Evolutionary conservation across 2,888 invertebrate genomes (phyloP).

Genomic region (Melieria picta): DNA sequence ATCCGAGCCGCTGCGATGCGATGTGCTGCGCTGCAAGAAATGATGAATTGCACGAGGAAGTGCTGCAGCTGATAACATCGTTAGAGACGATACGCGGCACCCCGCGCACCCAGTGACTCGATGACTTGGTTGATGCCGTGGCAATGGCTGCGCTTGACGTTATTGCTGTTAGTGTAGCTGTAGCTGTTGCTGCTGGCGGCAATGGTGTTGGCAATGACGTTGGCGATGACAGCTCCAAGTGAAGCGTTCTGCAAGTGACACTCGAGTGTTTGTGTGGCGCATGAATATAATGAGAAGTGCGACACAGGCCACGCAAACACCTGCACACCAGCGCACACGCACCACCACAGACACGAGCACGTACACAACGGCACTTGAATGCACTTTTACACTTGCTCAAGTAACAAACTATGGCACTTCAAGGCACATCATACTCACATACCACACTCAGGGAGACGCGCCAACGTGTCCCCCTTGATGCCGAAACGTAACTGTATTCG

Average conservation of each 20-base stretch:
- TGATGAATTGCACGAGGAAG: conserved; percentile 9
- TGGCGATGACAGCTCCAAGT: conserved; percentile 12
- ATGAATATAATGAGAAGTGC: conserved; percentile 17
- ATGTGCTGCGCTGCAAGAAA: too few relatives aligned
- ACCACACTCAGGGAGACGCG: neutral
- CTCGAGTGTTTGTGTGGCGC: conserved; percentile 13
- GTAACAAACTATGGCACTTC: neutral
- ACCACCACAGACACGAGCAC: neutral
- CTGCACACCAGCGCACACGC: neutral
- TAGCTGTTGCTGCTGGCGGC: neutral
- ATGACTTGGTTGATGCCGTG: neutral
- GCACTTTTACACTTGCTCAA: too few relatives aligned
- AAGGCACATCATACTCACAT: neutral
- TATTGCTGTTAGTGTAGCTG: neutral
- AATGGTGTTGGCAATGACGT: neutral
- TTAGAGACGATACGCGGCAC: neutral
- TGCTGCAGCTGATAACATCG: neutral
- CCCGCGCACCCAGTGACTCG: neutral
- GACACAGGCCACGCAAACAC: conserved; percentile 2
- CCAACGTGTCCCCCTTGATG: neutral
- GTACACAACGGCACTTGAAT: neutral
- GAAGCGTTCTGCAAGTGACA: conserved; percentile 2
- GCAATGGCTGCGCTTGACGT: neutral
- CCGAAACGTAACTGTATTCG: neutral
- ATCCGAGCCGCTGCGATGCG: too few relatives aligned